Evolutionary conservation across 2,888 invertebrate species (phyloP), one percentile per base, ranked within the genome.

Genomic region (Napeogenes sylphis): DNA sequence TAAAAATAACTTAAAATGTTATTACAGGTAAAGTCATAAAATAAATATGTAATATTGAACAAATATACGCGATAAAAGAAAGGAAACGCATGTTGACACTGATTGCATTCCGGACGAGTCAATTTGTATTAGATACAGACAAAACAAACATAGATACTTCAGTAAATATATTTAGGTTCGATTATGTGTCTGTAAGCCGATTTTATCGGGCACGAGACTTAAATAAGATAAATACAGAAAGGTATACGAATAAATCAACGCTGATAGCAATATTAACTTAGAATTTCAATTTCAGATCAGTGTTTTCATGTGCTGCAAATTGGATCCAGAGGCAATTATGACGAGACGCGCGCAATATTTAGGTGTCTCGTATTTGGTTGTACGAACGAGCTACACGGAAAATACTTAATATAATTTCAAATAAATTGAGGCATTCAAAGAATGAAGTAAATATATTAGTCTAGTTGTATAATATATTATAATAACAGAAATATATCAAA

Each of bases 71-170:
- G 68, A 68, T 69, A 69, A 69, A 60, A 64, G 59, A 56, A 66
- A 62, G 69, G 63, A 69, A 69, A 58, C 59, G 55, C 61, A 66
- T 66, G 57, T 69, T 69, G 66, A 61, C 47, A 46, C 32, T 51
- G 53, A 42, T 58, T 13, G 51, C 46, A 59, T 38, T 47, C 21
- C 21, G 21, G 45, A 55, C 57, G 53, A 57, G 63, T 59, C 56
- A 55, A 55, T 68, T 54, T 62, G 62, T 60, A 32, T 51, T 35
- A 56, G 59, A 64, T 68, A 64, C 6, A n/a, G 21, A 35, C 2
- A 5, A 10, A 4, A 51, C 30, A 51, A 47, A 47, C 12, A 51
- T 30, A 6, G 51, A 51, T 51, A 51, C 8, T 30, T 30, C 21
- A 12, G 30, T 51, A 51, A 51, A 51, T 51, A 51, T 21, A 30